Conservation (phyloP, 2,797 vertebrate genomes). For the Bryconaethiops microstoma region DNA sequence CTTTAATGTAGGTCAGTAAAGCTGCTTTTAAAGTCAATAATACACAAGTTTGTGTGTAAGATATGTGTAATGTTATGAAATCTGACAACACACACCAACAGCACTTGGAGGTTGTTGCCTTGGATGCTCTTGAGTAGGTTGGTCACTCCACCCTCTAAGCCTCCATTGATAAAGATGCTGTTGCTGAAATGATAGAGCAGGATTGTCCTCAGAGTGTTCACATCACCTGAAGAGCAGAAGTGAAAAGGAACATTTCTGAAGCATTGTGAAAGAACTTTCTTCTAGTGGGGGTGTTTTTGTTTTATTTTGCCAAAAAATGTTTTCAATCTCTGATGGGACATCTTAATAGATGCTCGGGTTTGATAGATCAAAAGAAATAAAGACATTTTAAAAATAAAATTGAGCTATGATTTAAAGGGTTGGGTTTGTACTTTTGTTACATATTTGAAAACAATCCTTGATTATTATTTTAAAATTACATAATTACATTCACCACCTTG, state of each 20-base stretch:
- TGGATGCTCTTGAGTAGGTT: constrained; percentile 92
- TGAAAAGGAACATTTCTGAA: background rate
- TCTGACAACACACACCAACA: constrained; percentile 80
- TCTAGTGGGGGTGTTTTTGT: background rate
- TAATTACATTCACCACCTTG: no score
- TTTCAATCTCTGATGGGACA: background rate
- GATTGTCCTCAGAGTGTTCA: constrained; percentile 87
- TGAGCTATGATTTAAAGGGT: background rate
- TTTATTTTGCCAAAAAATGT: background rate
- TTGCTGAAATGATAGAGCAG: constrained; percentile 93
- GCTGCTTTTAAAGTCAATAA: background rate
- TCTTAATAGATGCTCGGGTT: background rate
- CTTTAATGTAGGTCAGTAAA: no score
- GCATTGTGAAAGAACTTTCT: background rate
- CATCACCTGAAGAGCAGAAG: constrained; percentile 76
- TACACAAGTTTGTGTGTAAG: background rate
- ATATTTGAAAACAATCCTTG: no score
- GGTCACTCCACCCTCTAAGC: constrained; percentile 91
- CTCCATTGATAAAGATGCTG: constrained; percentile 90
- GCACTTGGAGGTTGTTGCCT: constrained; percentile 88
- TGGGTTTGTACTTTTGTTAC: no score
- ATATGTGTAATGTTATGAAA: background rate
- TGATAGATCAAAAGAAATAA: background rate
- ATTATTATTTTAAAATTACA: no score
- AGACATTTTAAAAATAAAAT: background rate